A percentile compares a stretch with the other conserved stretches of the same genome.
Evolutionary conservation across 2,113 vertebrate genomes (phyloP).

Genomic region (Bombycilla garrulus): DNA sequence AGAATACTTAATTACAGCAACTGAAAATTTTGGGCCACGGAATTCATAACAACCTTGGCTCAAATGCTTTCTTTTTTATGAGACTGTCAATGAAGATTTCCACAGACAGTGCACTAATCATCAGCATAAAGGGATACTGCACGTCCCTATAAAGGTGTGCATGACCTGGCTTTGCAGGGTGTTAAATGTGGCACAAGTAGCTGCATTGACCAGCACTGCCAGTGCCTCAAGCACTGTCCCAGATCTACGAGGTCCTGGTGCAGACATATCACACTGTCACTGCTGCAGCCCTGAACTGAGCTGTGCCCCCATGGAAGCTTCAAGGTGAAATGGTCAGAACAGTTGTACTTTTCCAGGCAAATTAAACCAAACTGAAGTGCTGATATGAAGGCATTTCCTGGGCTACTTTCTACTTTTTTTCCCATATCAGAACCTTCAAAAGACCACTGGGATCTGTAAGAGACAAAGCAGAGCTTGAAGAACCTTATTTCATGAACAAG

Average conservation of each 20-base stretch:
- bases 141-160: background rate
- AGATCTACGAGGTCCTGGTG: background rate
- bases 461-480: background rate
- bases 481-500: background rate
- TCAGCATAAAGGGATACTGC: background rate
- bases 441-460: background rate
- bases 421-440: background rate
- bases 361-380: background rate
- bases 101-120: background rate
- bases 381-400: background rate
- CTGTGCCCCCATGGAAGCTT: background rate
- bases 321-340: background rate
- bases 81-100: background rate
- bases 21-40: background rate
- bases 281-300: background rate
- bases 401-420: background rate
- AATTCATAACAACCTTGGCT: background rate
- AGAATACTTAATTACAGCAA: slow-evolving; percentile 24
- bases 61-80: background rate
- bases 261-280: background rate
- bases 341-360: background rate
- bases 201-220: background rate
- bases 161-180: background rate
- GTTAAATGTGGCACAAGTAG: background rate
- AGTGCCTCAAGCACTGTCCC: background rate